Percentiles rank a stretch among this genome's conserved stretches.
These are phyloP conservation scores for Yasuhikotakia modesta DNA, from an alignment of 2,797 vertebrate species.

Conservation along the genomic window DNA sequence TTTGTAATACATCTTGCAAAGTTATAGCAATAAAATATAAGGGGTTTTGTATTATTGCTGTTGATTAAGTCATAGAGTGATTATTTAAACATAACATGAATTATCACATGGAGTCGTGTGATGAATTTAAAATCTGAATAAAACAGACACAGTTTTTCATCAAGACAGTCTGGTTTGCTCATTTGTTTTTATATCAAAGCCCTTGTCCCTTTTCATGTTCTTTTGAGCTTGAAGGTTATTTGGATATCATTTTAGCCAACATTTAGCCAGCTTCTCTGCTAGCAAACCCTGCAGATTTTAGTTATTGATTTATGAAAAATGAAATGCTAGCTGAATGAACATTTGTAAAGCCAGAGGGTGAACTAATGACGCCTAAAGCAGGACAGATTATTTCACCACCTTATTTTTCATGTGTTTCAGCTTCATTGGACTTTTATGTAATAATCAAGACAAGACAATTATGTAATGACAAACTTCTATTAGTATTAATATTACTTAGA, in stretches of 20 bases:
- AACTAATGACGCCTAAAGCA: conserved; percentile 35
- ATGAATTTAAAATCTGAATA: not conserved
- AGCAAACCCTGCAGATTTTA: conserved; percentile 3
- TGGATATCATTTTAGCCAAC: conserved; percentile 6
- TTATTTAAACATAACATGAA: not conserved
- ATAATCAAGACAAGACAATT: conserved; percentile 13
- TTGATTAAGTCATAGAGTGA: not conserved
- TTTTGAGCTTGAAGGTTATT: conserved; percentile 18
- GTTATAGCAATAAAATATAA: not conserved
- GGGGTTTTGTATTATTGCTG: not conserved
- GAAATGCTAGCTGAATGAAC: conserved; percentile 29
- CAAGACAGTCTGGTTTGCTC: not conserved
- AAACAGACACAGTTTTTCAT: not conserved
- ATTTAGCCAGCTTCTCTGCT: conserved; percentile 14
- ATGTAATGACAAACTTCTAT: not conserved
- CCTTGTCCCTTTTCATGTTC: not conserved
- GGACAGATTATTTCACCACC: conserved; percentile 5
- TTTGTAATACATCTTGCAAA: not conserved
- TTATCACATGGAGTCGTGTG: not conserved
- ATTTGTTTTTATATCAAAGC: not conserved
- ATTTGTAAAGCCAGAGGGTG: conserved; percentile 35
- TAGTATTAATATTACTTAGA: not conserved
- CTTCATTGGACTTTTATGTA: conserved; percentile 10
- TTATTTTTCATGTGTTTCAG: conserved; percentile 4
- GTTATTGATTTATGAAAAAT: conserved; percentile 43